Percentiles rank a stretch among this genome's conserved stretches.
phyloP scores from a whole-genome alignment of 2,797 vertebrate species.

The Sarcoramphus papa region DNA sequence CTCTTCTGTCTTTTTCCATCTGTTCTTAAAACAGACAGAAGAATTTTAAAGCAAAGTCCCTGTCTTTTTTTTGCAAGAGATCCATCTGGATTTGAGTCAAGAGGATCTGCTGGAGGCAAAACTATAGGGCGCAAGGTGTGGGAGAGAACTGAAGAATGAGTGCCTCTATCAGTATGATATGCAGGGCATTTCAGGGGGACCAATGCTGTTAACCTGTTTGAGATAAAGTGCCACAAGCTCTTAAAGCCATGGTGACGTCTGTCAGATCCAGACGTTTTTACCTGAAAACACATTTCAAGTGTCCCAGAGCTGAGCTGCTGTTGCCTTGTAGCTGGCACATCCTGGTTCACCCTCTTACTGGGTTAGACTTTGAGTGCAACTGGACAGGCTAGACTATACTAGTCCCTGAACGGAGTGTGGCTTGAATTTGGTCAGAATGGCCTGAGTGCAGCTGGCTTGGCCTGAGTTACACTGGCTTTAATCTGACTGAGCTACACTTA shows the following conservation, averaged over 20 bases:
- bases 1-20: too few species aligned
- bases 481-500: not conserved
- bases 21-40: not conserved
- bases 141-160: not conserved
- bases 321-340: not conserved
- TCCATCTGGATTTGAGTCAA: not conserved
- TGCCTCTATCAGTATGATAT: rapidly evolving
- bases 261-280: not conserved
- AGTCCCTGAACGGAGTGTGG: not conserved
- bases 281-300: not conserved
- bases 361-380: not conserved
- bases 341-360: not conserved
- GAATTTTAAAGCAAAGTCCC: not conserved
- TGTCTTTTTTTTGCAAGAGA: not conserved
- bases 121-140: not conserved
- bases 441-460: not conserved
- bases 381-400: not conserved
- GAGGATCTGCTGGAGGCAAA: not conserved
- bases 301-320: not conserved
- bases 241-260: not conserved
- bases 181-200: not conserved
- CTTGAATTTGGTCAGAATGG: not conserved
- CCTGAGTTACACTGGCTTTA: not conserved
- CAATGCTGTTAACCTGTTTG: not conserved
- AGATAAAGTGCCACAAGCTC: not conserved